These are phyloP conservation scores for Corapipo altera DNA, from an alignment of 2,113 vertebrate genomes.

Conservation along the genomic window DNA sequence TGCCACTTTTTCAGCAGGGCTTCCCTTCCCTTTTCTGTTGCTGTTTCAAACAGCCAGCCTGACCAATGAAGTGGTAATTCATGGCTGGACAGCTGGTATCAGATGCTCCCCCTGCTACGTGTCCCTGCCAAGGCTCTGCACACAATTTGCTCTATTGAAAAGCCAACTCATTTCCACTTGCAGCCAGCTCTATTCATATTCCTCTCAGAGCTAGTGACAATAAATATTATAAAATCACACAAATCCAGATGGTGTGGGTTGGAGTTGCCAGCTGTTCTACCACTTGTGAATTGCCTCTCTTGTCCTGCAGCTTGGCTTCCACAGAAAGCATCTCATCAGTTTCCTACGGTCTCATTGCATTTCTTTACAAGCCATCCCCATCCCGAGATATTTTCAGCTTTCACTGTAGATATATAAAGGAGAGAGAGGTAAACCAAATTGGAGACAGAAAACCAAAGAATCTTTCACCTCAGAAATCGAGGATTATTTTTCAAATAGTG, in stretches of 20 bases:
- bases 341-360: not conserved
- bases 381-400: slow-evolving; percentile 3
- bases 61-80: slow-evolving; percentile 11
- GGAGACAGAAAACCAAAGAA: slow-evolving; percentile 13
- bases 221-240: slow-evolving; percentile 60
- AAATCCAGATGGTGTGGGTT: slow-evolving; percentile 49
- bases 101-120: not conserved
- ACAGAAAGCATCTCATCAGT: slow-evolving; percentile 14
- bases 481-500: slow-evolving; percentile 12
- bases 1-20: not conserved
- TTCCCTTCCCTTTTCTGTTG: slow-evolving; percentile 18
- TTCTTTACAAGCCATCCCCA: slow-evolving; percentile 33
- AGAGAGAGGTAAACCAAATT: not conserved
- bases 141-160: not conserved
- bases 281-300: slow-evolving; percentile 45
- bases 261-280: slow-evolving; percentile 21
- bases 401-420: not conserved
- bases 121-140: slow-evolving; percentile 25
- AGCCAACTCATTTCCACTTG: slow-evolving; percentile 42
- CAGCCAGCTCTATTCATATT: slow-evolving; percentile 59
- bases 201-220: slow-evolving; percentile 51
- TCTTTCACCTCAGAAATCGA: not conserved
- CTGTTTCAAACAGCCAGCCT: not conserved
- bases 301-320: slow-evolving; percentile 28
- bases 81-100: not conserved